These are phyloP conservation scores for Kuschelorhynchus macadamiae DNA, from an alignment of 2,888 invertebrate species.

Conservation along the genomic window DNA sequence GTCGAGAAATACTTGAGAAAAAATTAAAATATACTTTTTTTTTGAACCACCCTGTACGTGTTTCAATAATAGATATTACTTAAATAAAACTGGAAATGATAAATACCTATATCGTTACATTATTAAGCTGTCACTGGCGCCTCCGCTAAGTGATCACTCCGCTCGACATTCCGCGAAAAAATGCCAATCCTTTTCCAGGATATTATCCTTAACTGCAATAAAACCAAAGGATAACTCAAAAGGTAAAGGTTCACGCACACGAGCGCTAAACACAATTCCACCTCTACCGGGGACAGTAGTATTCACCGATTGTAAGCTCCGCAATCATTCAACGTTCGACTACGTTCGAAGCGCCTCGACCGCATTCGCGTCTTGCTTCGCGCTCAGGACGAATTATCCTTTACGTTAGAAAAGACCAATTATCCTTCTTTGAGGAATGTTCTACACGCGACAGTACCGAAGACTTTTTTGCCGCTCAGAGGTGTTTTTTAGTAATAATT, in stretches of 20 bases:
- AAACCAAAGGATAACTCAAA: slow-evolving; percentile 18
- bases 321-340: slow-evolving; percentile 39
- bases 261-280: slow-evolving; percentile 10
- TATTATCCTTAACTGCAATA: background rate
- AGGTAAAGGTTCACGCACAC: slow-evolving; percentile 16
- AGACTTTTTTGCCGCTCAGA: slow-evolving; percentile 40
- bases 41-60: too few species aligned
- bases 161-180: slow-evolving; percentile 9
- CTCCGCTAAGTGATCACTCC: background rate
- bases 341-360: slow-evolving; percentile 21
- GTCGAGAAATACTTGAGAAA: too few species aligned
- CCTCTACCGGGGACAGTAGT: slow-evolving; percentile 31
- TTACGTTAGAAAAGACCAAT: slow-evolving; percentile 21
- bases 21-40: too few species aligned
- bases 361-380: slow-evolving; percentile 14
- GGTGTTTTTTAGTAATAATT: slow-evolving; percentile 31
- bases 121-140: background rate
- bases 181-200: slow-evolving; percentile 12
- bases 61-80: too few species aligned
- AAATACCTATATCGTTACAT: too few species aligned
- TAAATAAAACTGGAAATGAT: too few species aligned
- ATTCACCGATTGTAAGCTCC: slow-evolving; percentile 25
- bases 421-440: slow-evolving; percentile 33
- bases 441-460: slow-evolving; percentile 33
- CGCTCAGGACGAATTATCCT: slow-evolving; percentile 30